Evolutionary conservation across 2,113 vertebrate species (phyloP).

Genomic region (Leuciscus idus): DNA sequence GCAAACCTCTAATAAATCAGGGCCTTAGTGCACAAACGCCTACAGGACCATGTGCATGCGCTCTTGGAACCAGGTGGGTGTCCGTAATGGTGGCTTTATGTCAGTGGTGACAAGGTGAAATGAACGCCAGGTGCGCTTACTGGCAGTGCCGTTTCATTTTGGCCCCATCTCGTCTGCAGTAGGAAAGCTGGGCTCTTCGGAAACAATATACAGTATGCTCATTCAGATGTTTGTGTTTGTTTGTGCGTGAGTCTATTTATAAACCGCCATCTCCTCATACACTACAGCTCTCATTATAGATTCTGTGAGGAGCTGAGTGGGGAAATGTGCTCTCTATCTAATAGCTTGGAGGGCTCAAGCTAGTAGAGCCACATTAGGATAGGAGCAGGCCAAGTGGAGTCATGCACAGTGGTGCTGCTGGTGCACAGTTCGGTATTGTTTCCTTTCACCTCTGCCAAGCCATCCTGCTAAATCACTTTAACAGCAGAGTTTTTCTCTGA

Average conservation of each 20-base stretch:
- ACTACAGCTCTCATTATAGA: slow-evolving; percentile 22
- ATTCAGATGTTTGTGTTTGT: background rate
- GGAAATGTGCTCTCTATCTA: slow-evolving; percentile 42
- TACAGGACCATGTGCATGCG: background rate
- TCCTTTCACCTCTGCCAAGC: slow-evolving; percentile 57
- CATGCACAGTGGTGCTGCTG: slow-evolving; percentile 37
- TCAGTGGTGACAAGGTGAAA: slow-evolving; percentile 22
- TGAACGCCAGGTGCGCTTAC: background rate
- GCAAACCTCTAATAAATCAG: background rate
- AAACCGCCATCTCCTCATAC: background rate
- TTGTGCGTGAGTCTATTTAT: background rate
- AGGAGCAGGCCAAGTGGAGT: slow-evolving; percentile 53
- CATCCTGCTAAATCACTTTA: slow-evolving; percentile 63
- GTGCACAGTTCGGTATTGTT: slow-evolving; percentile 45
- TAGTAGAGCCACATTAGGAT: slow-evolving; percentile 15
- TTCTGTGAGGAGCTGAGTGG: slow-evolving; percentile 21
- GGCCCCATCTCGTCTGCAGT: background rate
- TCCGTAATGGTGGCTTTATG: slow-evolving; percentile 17
- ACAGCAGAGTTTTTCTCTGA: slow-evolving; percentile 58
- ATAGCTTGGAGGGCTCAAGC: slow-evolving; percentile 36
- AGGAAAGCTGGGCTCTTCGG: background rate
- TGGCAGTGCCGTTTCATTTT: background rate
- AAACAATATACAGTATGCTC: background rate
- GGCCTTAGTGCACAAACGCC: background rate
- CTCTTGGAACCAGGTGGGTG: background rate